Base-by-base conservation (phyloP, 2,888 invertebrate species). In the Axea sp. region DNA sequence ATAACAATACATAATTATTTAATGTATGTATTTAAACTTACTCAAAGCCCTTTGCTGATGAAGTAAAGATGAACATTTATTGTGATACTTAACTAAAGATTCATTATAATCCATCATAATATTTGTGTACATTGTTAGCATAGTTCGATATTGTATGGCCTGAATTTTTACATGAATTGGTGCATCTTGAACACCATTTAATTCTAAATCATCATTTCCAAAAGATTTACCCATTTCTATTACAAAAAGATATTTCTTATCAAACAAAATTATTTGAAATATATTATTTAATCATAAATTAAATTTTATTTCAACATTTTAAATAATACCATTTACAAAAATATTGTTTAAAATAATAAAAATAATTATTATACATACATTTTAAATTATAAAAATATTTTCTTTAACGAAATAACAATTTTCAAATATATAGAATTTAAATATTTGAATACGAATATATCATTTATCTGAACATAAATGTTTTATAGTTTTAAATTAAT, bases 11-110 rank as follows among this genome's bases (percentile, higher is more conserved):
- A 19, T 4, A 19, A 19, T 19, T 19, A 19, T 19, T 19, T 19
- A 19, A 19, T 19, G 19, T 19, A 2, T 19, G 41, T 12, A 43
- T 39, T 30, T 6, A 11, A 53, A 14, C 89, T 82, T 77, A 91
- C 91, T 90, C 65, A 92, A 88, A 51, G 85, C 84, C 77, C 91
- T 88, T 84, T 92, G 92, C 30, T 90, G 89, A 37, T 89, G 89
- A 79, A 92, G 88, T 76, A 91, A 86, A 1, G 84, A 82, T 73
- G 89, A 89, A 81, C 90, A 90, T 76, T 89, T 86, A 78, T 89
- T 89, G 64, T 89, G 89, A 82, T 90, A 90, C 76, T 86, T 87
- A 73, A 89, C 84, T 75, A 92, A 88, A 75, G 89, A 89, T 49
- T 82, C 83, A 82, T 90, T 90, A 80, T 91, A 91, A n/a, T 87